Conservation (phyloP, 2,888 invertebrate genomes). For the Nasonovia ribisnigri region DNA sequence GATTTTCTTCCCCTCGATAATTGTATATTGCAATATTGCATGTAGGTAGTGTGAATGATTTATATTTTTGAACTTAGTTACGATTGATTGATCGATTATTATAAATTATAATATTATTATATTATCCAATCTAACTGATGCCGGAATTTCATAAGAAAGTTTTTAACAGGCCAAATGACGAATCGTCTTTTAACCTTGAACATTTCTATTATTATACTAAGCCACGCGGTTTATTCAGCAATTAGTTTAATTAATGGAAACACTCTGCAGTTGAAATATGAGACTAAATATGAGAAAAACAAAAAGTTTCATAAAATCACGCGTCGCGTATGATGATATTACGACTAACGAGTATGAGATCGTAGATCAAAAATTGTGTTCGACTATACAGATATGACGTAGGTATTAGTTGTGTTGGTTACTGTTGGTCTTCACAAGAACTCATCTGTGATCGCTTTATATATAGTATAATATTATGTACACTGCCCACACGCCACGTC, state of each 20-base stretch:
- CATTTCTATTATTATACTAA: neutral
- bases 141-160: neutral
- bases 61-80: neutral
- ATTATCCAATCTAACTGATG: neutral
- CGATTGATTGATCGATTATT: neutral
- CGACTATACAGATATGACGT: neutral
- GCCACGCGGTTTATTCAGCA: neutral
- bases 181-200: neutral
- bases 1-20: neutral
- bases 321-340: neutral
- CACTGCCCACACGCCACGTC: neutral
- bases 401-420: neutral
- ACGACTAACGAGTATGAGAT: neutral
- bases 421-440: neutral
- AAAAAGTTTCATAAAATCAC: neutral
- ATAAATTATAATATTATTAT: neutral
- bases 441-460: neutral
- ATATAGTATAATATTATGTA: neutral
- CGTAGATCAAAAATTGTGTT: neutral
- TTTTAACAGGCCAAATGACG: neutral
- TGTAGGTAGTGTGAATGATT: neutral
- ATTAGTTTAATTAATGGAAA: neutral
- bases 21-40: neutral
- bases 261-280: neutral
- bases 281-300: neutral